These are phyloP conservation scores for Platyrinchus mystaceus DNA, from an alignment of 2,797 vertebrate genomes.

Conservation along the genomic window DNA sequence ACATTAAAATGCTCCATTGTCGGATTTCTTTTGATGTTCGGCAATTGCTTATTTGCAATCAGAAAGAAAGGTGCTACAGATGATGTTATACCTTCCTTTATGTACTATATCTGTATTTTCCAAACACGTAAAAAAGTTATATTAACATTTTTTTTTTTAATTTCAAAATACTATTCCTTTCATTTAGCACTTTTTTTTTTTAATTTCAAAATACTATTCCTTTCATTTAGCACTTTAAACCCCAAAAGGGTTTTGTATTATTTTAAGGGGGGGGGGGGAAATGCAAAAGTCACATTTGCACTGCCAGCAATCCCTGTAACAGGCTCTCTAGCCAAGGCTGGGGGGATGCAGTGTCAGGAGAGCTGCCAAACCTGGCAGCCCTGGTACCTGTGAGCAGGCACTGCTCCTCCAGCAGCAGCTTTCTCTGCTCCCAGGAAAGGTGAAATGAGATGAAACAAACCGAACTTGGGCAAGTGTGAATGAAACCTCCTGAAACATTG, in stretches of 20 bases:
- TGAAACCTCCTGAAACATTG: too few relatives aligned
- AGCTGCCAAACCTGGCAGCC: background rate
- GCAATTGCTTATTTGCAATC: background rate
- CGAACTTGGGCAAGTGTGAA: background rate
- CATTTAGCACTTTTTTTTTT: background rate
- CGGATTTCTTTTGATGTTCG: background rate
- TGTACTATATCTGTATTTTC: background rate
- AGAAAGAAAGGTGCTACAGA: background rate
- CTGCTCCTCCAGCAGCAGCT: background rate
- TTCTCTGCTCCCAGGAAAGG: background rate
- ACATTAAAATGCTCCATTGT: background rate
- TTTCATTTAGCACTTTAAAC: background rate
- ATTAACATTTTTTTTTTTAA: background rate
- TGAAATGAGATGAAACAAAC: background rate
- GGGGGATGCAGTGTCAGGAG: background rate
- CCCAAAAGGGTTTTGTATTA: background rate
- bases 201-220: background rate
- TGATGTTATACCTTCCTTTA: background rate
- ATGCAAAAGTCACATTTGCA: background rate
- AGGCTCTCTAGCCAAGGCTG: background rate
- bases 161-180: background rate
- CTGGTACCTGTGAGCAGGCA: background rate
- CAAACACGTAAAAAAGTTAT: background rate
- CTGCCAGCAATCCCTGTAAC: background rate
- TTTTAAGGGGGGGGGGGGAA: background rate